Percentiles rank a stretch among this genome's conserved stretches.
phyloP scores from a whole-genome alignment of 1,140 invertebrate species.

The Heliconius nattereri region DNA sequence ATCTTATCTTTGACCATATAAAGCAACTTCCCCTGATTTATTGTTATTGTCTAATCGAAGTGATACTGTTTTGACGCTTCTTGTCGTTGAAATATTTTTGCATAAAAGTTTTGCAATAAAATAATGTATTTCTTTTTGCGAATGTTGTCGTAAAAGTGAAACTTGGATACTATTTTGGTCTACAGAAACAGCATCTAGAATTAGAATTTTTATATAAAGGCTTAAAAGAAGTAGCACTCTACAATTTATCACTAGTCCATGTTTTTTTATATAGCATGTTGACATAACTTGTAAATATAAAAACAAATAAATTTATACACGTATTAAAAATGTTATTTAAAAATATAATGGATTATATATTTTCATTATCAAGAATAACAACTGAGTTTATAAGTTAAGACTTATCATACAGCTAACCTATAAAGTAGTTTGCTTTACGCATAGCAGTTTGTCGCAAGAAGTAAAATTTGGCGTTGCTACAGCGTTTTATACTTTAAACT shows the following conservation, averaged over 20 bases:
- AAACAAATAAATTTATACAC: too few species aligned
- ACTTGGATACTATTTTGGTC: too few species aligned
- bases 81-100: not conserved
- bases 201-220: too few species aligned
- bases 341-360: not conserved
- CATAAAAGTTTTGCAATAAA: not conserved
- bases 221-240: too few species aligned
- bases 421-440: not conserved
- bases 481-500: not conserved
- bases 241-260: too few species aligned
- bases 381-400: not conserved
- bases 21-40: slow-evolving; percentile 18
- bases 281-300: too few species aligned
- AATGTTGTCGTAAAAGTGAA: too few species aligned
- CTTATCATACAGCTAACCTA: not conserved
- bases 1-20: slow-evolving; percentile 25
- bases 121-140: too few species aligned
- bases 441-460: slow-evolving; percentile 4
- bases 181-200: not conserved
- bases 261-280: too few species aligned
- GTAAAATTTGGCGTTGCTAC: not conserved
- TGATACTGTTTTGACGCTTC: slow-evolving; percentile 5
- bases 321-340: too few species aligned
- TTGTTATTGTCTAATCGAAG: slow-evolving; percentile 1
- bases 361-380: not conserved